Base-by-base conservation (phyloP, 2,113 vertebrate genomes). In the Sapajus apella region DNA sequence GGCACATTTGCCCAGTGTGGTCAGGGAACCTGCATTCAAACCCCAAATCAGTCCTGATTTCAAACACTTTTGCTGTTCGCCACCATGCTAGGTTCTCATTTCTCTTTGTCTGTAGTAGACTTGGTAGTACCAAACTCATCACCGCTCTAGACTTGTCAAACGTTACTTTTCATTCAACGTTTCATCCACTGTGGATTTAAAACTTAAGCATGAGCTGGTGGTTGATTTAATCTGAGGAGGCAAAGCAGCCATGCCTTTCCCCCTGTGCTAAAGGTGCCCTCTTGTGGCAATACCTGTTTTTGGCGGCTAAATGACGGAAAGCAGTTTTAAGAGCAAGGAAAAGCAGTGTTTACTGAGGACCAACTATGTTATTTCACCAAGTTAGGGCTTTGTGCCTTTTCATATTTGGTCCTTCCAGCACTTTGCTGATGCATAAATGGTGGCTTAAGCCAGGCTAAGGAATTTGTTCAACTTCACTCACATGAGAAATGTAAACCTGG, bases 231-330 rank as follows among this genome's bases (percentile, higher is more conserved):
- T 66, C n/a, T 66, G 79, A 70, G 50, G 21, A 35, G n/a, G 20
- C 45, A 70, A 43, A 79, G 82, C 43, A 73, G 50, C 43, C 5
- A 1, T 35, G 45, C 37, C 70, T 75, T 64, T 86, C 52, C 56
- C 70, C 73, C 75, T 79, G 56, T 81, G 72, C 77, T 40, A 40
- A 52, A 56, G 84, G 72, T 23, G 94, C 90, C 94, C 96, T 84
- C 94, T 90, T 82, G 95, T 95, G 96, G 95, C 58, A n/a, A 17
- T 8, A 70, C 55, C 45, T 89, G 50, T 66, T 30, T 0, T 0
- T 30, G 77, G 50, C 7, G 32, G n/a, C 16, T 40, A 47, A 45
- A 25, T 10, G 43, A 27, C 6, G 17, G 82, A n/a, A 86, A 52
- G 70, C 56, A 17, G 4, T 87, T 79, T 79, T 84, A 27, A 52